Conservation (phyloP, 2,113 vertebrate species). For the Xyrauchen texanus region DNA sequence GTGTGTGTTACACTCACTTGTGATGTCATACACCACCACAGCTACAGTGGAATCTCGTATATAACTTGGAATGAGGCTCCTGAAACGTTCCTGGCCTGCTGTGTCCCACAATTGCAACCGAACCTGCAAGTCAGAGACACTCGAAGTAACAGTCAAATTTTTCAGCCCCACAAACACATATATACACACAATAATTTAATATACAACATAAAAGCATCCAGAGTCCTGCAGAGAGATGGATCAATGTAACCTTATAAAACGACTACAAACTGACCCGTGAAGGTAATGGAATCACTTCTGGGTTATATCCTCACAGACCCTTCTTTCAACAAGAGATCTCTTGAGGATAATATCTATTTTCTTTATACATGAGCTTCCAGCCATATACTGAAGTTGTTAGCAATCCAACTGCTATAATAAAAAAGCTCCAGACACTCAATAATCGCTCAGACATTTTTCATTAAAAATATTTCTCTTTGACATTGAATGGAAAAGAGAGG, state of each 20-base stretch:
- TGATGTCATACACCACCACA: slow-evolving; percentile 93
- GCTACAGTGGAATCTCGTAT: slow-evolving; percentile 93
- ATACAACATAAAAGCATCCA: neutral
- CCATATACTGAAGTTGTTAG: neutral
- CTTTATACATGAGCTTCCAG: neutral
- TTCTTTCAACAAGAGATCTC: neutral
- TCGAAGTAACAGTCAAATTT: slow-evolving; percentile 24
- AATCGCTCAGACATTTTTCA: neutral
- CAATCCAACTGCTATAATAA: slow-evolving; percentile 1
- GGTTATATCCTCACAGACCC: slow-evolving; percentile 4
- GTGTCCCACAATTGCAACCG: slow-evolving; percentile 95
- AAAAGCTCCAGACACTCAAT: neutral
- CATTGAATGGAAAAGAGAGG: neutral
- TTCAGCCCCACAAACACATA: slow-evolving; percentile 10
- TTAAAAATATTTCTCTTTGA: slow-evolving; percentile 2
- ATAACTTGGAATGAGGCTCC: slow-evolving; percentile 93
- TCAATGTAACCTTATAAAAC: slow-evolving; percentile 13
- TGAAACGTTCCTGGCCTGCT: slow-evolving; percentile 90
- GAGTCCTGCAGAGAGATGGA: neutral
- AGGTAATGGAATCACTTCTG: slow-evolving; percentile 17
- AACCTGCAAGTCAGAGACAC: slow-evolving; percentile 77
- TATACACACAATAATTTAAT: neutral
- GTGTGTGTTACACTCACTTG: slow-evolving; percentile 75
- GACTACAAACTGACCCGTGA: neutral
- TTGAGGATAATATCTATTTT: neutral